Evolutionary conservation across 2,888 invertebrate genomes (phyloP).

Genomic region (Alcis repandata): DNA sequence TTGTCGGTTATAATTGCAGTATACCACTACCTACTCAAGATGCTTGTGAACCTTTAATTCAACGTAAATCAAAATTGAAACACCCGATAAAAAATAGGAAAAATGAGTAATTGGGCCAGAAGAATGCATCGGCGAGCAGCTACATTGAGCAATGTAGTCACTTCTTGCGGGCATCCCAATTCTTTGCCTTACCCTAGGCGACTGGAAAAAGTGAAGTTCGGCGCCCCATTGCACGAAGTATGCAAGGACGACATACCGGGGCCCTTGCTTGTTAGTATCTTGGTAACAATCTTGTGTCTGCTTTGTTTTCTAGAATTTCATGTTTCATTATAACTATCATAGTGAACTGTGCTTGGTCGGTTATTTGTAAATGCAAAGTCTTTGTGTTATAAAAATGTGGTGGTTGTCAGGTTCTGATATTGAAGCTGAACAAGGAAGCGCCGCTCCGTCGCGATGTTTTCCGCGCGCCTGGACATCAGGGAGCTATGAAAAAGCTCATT

Average conservation of each 20-base stretch:
- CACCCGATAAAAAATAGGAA: slow-evolving; percentile 53
- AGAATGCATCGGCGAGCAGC: slow-evolving; percentile 97
- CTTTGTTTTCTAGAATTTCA: background rate
- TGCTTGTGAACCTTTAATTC: slow-evolving; percentile 44
- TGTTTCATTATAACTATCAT: background rate
- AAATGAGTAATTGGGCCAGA: slow-evolving; percentile 96
- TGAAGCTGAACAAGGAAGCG: slow-evolving; percentile 98
- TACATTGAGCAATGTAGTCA: slow-evolving; percentile 95
- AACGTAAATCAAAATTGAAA: slow-evolving; percentile 45
- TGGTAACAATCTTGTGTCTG: slow-evolving; percentile 27
- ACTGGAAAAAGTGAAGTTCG: slow-evolving; percentile 97
- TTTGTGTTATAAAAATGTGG: slow-evolving; percentile 16
- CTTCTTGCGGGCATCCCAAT: slow-evolving; percentile 95
- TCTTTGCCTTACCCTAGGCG: slow-evolving; percentile 93
- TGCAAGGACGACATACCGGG: slow-evolving; percentile 98
- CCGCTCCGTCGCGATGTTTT: slow-evolving; percentile 97
- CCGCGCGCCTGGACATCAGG: slow-evolving; percentile 97
- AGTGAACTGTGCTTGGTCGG: background rate
- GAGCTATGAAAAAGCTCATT: slow-evolving; percentile 96
- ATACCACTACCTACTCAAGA: slow-evolving; percentile 39
- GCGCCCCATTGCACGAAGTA: slow-evolving; percentile 95
- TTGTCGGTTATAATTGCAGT: background rate
- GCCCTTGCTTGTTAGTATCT: slow-evolving; percentile 92
- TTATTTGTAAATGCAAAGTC: background rate
- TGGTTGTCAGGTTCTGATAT: slow-evolving; percentile 91